Base-by-base conservation (phyloP, 2,888 invertebrate species). In the Clunio marinus region DNA sequence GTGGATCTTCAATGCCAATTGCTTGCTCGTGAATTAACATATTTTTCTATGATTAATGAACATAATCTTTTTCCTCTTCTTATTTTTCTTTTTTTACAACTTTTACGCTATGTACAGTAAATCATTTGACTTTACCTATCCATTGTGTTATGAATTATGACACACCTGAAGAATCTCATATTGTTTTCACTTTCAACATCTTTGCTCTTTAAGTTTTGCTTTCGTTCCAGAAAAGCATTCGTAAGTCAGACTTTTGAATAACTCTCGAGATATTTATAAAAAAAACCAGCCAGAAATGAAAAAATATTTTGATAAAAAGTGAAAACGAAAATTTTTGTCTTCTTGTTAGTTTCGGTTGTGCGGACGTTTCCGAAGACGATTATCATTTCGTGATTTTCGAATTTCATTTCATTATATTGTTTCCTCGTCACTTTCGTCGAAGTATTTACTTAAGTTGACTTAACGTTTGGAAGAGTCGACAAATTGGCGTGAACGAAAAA, bases 151-250 rank as follows among this genome's bases (percentile, higher is more conserved):
- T 58, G 28, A 17, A 32, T 28, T 32, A 58, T 32, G 58, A 32
- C 58, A 58, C 32, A 58, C 28, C 58, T 58, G 58, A 28, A 28
- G 58, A 28, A 58, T 57, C 57, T 13, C 15, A 13, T 13, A 27
- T 32, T 28, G 58, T 58, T 58, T 58, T 58, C 58, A 58, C 58
- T 58, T 58, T 58, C 58, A 58, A 58, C 32, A 24, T 10, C 17
- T 51, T 28, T 58, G 8, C 17, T 58, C 15, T 27, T 57, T 13
- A 25, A 17, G 8, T 20, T 17, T 2, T 13, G 55, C 8, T 8
- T 57, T 57, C 24, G 28, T 58, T 58, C 27, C 58, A 58, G 58
- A 58, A 51, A 45, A 20, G 8, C 5, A 20, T 51, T 20, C 17
- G 51, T 3, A 13, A 4, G 20, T 3, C 7, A 28, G 32, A 17